Percentiles rank a stretch among this genome's conserved stretches.
Conservation (phyloP, 2,797 vertebrate genomes). For the Melanotaenia parkinsoni region DNA sequence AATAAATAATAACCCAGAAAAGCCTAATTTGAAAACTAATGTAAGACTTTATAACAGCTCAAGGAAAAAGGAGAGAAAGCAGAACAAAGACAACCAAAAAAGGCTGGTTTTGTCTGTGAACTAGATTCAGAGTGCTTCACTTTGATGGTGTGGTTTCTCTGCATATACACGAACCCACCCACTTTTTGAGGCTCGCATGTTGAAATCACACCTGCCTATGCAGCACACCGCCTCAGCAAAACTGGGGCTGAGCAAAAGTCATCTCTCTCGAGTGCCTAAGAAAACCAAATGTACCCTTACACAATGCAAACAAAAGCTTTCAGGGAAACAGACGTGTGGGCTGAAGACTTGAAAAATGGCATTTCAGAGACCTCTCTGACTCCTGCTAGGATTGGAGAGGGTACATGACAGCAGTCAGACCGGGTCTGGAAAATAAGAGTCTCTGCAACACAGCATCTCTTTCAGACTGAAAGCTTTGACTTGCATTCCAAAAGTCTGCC, state of each 20-base stretch:
- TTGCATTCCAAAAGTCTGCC: constrained; percentile 69
- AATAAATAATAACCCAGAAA: constrained; percentile 14
- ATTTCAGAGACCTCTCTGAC: constrained; percentile 26
- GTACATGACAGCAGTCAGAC: constrained; percentile 56
- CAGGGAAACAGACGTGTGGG: constrained; percentile 61
- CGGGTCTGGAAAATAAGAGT: constrained; percentile 48
- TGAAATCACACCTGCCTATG: constrained; percentile 79
- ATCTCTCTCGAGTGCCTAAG: constrained; percentile 41
- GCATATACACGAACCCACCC: constrained; percentile 61
- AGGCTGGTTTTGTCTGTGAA: constrained; percentile 58
- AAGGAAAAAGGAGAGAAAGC: constrained; percentile 55
- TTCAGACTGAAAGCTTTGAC: constrained; percentile 60
- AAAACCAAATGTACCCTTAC: constrained; percentile 55
- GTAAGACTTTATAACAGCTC: constrained; percentile 29
- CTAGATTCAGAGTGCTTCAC: constrained; percentile 63
- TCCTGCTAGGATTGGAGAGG: constrained; percentile 43
- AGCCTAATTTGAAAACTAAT: constrained; percentile 19
- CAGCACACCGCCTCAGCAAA: constrained; percentile 69
- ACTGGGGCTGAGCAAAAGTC: constrained; percentile 60
- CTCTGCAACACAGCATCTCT: constrained; percentile 62
- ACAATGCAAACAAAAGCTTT: constrained; percentile 60
- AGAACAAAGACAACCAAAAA: constrained; percentile 45
- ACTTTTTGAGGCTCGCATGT: constrained; percentile 66
- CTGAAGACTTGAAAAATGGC: constrained; percentile 44
- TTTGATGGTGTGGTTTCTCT: constrained; percentile 81